Evolutionary conservation across 2,113 vertebrate species (phyloP), one percentile per base, ranked within the genome.

Genomic region (Syngnathus scovelli): DNA sequence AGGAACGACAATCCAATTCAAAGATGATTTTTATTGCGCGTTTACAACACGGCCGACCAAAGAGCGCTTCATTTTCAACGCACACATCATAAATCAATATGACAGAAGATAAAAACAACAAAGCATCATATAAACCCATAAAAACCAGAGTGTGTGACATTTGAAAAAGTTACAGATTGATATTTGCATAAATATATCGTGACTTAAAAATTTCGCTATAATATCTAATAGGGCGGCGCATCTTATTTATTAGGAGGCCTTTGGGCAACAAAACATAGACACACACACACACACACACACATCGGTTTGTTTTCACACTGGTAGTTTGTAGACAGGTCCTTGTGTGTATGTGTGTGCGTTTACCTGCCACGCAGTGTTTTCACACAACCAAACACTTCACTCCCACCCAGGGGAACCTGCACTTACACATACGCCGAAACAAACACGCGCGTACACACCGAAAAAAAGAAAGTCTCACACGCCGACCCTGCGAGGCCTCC

Each of bases 401-500:
- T 49, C 19, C 66, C 72, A 79, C 79, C 76, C 85, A 41, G 33
- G 82, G 83, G 83, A 83, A 74, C 74, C 66, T 69, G 60, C 3
- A 41, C 52, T 16, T 36, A 44, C 23, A 48, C 55, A 70, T 58
- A 66, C 48, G 6, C 55, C 2, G 13, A 58, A 36, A 36, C 13
- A 23, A 16, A 7, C 19, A 12, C 18, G 39, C 44, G 23, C 23
- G 23, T 23, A 73, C 69, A 69, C 62, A 33, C 4, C 4, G 66
- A 78, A 33, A 33, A 27, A 66, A 74, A 43, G 51, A 69, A 73
- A 78, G 39, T 16, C 18, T 72, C 69, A 69, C 70, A 64, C 44
- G 7, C 54, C 41, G 79, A 67, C 78, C 79, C 85, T 82, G 38
- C 13, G 83, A 82, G 86, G 85, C 80, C 77, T 71, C 82, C 76